A percentile compares a stretch with the other conserved stretches of the same genome.
Evolutionary conservation across 2,113 vertebrate genomes (phyloP).

Genomic region (Seriola quinqueradiata): DNA sequence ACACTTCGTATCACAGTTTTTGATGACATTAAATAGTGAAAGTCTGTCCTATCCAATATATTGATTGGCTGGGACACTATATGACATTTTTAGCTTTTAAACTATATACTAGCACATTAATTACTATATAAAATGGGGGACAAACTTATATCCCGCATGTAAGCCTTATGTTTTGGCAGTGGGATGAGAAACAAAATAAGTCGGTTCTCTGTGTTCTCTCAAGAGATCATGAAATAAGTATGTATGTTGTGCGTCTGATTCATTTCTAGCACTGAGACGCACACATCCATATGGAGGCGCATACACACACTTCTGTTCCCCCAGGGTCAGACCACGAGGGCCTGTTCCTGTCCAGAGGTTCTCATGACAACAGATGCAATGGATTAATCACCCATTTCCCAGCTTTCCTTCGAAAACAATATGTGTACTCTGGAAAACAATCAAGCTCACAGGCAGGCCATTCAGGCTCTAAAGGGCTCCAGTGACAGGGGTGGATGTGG

Average conservation of each 20-base stretch:
- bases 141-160: too few relatives aligned
- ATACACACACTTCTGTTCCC: slow-evolving; percentile 18
- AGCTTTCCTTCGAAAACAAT: slow-evolving; percentile 73
- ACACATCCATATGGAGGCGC: slow-evolving; percentile 8
- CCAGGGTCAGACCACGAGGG: slow-evolving; percentile 30
- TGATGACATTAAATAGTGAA: neutral
- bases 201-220: neutral
- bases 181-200: too few relatives aligned
- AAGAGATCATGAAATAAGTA: slow-evolving; percentile 7
- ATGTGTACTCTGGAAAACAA: slow-evolving; percentile 66
- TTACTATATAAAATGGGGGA: neutral
- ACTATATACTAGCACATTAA: neutral
- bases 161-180: neutral
- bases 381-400: slow-evolving; percentile 71
- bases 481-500: slow-evolving; percentile 45
- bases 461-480: slow-evolving; percentile 45
- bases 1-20: slow-evolving; percentile 4
- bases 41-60: neutral
- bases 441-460: slow-evolving; percentile 48
- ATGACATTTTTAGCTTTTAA: slow-evolving; percentile 8
- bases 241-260: neutral
- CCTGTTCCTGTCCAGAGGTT: slow-evolving; percentile 52
- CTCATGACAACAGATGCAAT: slow-evolving; percentile 70
- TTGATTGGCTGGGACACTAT: neutral
- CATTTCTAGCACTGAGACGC: slow-evolving; percentile 28